These are phyloP conservation scores for Dallia pectoralis DNA, from an alignment of 2,797 vertebrate genomes.

Conservation along the genomic window DNA sequence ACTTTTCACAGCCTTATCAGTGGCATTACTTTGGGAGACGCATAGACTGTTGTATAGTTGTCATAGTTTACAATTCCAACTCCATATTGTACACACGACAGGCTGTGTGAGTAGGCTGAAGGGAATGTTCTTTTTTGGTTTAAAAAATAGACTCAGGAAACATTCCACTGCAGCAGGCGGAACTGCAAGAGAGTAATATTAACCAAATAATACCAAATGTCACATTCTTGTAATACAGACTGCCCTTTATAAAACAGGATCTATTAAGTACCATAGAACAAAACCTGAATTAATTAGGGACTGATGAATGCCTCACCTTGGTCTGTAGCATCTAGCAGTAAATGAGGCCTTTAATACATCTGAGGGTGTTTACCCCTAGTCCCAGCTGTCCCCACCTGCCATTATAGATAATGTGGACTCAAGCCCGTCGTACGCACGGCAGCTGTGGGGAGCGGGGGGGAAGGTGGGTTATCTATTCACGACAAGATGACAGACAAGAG, in stretches of 20 bases:
- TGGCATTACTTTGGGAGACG: not conserved
- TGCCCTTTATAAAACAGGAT: no score
- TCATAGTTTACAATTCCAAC: no score
- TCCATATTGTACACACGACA: not conserved
- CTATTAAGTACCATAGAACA: not conserved
- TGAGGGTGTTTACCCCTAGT: not conserved
- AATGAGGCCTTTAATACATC: not conserved
- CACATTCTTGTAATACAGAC: not conserved
- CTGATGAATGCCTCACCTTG: not conserved
- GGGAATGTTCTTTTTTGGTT: slow-evolving; percentile 2
- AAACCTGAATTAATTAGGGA: not conserved
- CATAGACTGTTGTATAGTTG: not conserved
- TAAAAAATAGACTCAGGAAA: slow-evolving; percentile 30
- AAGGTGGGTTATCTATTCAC: slow-evolving; percentile 3
- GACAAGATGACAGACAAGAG: slow-evolving; percentile 2
- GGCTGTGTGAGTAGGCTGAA: not conserved
- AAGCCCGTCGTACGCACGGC: not conserved
- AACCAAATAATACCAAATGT: not conserved
- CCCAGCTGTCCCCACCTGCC: not conserved
- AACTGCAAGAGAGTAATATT: not conserved
- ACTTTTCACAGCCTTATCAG: slow-evolving; percentile 4
- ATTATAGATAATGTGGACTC: not conserved
- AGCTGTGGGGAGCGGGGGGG: not conserved
- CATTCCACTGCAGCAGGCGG: slow-evolving; percentile 6
- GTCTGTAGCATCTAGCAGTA: not conserved